A percentile compares a stretch with the other conserved stretches of the same genome.
phyloP scores from a whole-genome alignment of 2,888 invertebrate species.

The Epicampocera succincta region DNA sequence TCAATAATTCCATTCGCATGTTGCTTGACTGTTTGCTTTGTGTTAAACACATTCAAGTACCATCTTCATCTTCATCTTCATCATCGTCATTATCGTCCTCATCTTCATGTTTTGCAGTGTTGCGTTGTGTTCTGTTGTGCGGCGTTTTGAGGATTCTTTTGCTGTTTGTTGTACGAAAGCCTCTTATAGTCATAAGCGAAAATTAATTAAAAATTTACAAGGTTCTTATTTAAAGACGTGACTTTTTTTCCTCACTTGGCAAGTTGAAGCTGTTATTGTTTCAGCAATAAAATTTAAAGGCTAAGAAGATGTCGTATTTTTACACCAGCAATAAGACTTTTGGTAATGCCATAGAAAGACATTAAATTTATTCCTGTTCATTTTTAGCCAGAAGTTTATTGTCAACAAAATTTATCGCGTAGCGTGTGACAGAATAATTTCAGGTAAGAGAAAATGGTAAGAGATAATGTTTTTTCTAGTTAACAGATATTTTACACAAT shows the following conservation, averaged over 20 bases:
- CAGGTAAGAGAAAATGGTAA: no score
- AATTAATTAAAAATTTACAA: conserved; percentile 79
- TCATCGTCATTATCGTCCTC: background rate
- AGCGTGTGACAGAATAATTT: no score
- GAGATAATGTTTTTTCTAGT: no score
- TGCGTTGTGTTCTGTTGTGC: no score
- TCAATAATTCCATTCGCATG: conserved; percentile 8
- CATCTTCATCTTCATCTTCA: conserved; percentile 6
- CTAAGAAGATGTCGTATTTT: no score
- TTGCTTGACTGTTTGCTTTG: conserved; percentile 14
- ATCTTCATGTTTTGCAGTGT: background rate
- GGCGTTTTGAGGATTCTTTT: conserved; percentile 24
- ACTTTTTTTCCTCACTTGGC: background rate
- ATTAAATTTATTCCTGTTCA: no score
- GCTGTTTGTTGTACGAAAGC: conserved; percentile 69
- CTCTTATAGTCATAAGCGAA: conserved; percentile 78
- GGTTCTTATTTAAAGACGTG: conserved; percentile 73
- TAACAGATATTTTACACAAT: no score
- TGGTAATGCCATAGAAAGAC: no score
- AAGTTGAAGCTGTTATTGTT: conserved; percentile 8
- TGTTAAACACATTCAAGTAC: conserved; percentile 5
- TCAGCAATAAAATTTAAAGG: background rate
- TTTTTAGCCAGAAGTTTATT: no score
- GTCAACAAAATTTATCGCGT: no score
- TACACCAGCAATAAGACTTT: no score